A percentile compares a stretch with the other conserved stretches of the same genome.
These are phyloP conservation scores for Falco cherrug DNA, from an alignment of 2,797 vertebrate genomes.

Conservation along the genomic window DNA sequence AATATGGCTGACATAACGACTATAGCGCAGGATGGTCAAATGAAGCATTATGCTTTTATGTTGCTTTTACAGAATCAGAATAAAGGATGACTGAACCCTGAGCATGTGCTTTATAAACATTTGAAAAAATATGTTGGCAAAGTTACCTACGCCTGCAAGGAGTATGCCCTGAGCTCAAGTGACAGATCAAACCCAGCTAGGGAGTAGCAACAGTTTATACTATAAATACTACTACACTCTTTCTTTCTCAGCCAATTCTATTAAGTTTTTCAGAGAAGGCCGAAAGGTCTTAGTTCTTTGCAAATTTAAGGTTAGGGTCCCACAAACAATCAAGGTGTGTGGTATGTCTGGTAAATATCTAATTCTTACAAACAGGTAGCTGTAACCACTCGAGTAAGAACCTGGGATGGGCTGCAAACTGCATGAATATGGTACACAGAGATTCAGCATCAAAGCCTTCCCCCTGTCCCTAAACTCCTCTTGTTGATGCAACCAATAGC, in stretches of 20 bases:
- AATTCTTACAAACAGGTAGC: background rate
- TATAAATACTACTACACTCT: background rate
- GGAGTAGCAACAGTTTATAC: background rate
- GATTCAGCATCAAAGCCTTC: background rate
- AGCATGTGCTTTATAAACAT: background rate
- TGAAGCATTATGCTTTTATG: background rate
- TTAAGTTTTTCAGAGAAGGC: background rate
- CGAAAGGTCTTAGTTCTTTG: background rate
- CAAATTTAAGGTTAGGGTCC: background rate
- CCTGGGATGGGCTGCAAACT: background rate
- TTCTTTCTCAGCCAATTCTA: background rate
- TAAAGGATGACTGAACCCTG: background rate
- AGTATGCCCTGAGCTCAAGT: background rate
- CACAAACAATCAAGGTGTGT: background rate
- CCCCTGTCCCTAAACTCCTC: background rate
- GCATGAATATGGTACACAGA: background rate
- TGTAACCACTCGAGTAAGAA: background rate
- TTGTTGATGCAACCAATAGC: background rate
- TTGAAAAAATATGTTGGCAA: constrained; percentile 25
- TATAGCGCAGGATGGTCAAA: background rate
- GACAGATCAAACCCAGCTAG: constrained; percentile 36
- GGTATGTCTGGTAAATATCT: background rate
- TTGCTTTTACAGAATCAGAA: background rate
- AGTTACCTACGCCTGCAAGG: background rate
- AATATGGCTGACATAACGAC: fast-evolving